phyloP scores from a whole-genome alignment of 1,140 invertebrate species.

The Amphibalanus amphitrite region DNA sequence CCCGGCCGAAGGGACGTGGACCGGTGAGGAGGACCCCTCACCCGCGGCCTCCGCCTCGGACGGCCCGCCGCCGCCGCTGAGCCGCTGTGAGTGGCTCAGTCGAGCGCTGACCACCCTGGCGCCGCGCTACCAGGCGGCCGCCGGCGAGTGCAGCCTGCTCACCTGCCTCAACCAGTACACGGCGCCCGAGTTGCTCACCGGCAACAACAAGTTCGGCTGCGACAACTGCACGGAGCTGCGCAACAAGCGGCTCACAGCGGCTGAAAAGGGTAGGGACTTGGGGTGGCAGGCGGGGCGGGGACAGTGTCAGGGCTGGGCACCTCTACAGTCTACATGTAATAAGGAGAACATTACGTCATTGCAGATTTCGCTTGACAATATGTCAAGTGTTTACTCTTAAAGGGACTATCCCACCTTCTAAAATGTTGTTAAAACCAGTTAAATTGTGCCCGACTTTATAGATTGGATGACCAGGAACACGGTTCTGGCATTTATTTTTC shows the following conservation, averaged over 20 bases:
- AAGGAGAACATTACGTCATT: not conserved
- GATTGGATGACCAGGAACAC: too few species aligned
- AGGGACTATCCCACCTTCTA: too few species aligned
- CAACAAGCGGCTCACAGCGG: not conserved
- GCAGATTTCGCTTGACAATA: not conserved
- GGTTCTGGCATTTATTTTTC: too few species aligned
- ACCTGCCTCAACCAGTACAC: constrained; percentile 87
- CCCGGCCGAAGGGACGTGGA: too few species aligned
- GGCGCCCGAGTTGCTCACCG: constrained; percentile 64
- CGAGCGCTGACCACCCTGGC: constrained; percentile 21
- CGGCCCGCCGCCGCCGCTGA: not conserved
- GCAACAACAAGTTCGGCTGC: constrained; percentile 81
- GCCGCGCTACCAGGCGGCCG: constrained; percentile 30
- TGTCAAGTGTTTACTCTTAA: not conserved
- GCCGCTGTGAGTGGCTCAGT: constrained; percentile 18
- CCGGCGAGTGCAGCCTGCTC: constrained; percentile 57
- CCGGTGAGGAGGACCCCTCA: not conserved
- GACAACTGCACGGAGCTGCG: constrained; percentile 56
- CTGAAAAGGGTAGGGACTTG: constrained; percentile 1
- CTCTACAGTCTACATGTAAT: not conserved
- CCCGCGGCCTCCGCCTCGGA: not conserved
- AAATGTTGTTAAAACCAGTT: too few species aligned
- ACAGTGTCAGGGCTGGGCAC: not conserved
- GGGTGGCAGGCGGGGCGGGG: not conserved
- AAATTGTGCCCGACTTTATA: too few species aligned